Base-by-base conservation (phyloP, 2,888 invertebrate species). In the Campoplex nolae region DNA sequence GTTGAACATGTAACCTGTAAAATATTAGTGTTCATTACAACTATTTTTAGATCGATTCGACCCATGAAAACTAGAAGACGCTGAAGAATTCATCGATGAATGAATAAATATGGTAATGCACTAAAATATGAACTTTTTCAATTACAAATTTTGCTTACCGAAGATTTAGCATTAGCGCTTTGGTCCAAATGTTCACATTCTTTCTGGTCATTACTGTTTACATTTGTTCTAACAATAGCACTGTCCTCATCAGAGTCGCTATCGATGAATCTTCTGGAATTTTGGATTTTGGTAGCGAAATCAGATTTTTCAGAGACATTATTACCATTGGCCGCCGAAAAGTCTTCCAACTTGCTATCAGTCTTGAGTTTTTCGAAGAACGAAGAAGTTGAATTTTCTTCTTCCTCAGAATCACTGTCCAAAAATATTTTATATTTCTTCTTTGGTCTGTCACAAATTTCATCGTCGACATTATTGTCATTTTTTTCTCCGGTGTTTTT, bases 381-480 rank as follows among this genome's bases (percentile, higher is more conserved):
- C 1, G 75, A 70, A 13, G 58, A 51, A 54, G 51, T 28, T 28
- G 65, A 76, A 56, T 70, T 65, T 11, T 76, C 80, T 18, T 90
- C 90, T 45, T 91, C 89, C 62, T 92, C 91, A 48, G 91, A 91
- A 87, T 93, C 90, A 73, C 91, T 92, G 54, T 92, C 90, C 54
- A 92, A 48, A 18, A 90, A 71, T 70, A 16, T 70, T 54, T 23
- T 62, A 18, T 68, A 48, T 76, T 88, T 87, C 79, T 62, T 76
- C 67, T 86, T 76, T 9, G 42, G 48, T 9, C 23, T 58, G 54
- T 54, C 48, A 38, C 79, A 78, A 32, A 65, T 70, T 38, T 56
- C 28, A 58, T 88, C 38, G 11, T 68, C 42, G 65, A 42, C 56
- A 2, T 35, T 71, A 67, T 68, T 73, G 84, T 84, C 32, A 6